A percentile compares a stretch with the other conserved stretches of the same genome.
These are phyloP conservation scores for Melinaea marsaeus DNA, from an alignment of 2,888 invertebrate genomes.

Conservation along the genomic window DNA sequence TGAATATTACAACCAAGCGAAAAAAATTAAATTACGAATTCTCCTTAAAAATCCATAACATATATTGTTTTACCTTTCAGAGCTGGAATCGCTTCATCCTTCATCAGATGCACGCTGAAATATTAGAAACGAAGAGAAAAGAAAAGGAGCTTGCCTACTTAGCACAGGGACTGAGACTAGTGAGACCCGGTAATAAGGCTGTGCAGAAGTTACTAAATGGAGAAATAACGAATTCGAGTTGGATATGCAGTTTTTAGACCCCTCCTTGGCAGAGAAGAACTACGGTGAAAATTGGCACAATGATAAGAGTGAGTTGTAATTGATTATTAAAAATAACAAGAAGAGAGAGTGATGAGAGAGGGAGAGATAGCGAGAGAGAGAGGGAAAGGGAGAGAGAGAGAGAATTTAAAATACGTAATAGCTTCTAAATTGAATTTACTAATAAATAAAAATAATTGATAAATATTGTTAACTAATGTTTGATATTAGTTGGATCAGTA, in stretches of 20 bases:
- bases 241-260: slow-evolving; percentile 61
- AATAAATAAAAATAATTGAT: too few species aligned
- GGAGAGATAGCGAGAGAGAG: too few species aligned
- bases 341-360: not conserved
- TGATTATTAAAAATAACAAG: slow-evolving; percentile 34
- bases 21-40: too few species aligned
- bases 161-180: slow-evolving; percentile 51
- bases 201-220: slow-evolving; percentile 50
- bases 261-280: slow-evolving; percentile 47
- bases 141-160: slow-evolving; percentile 71
- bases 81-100: slow-evolving; percentile 97
- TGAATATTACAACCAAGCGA: too few species aligned
- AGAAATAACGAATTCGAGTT: slow-evolving; percentile 79
- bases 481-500: too few species aligned
- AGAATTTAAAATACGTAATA: too few species aligned
- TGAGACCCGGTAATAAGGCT: slow-evolving; percentile 42
- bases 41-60: not conserved
- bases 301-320: slow-evolving; percentile 51
- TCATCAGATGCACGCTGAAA: slow-evolving; percentile 95
- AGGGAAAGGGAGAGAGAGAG: too few species aligned
- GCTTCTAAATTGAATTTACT: not conserved
- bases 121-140: slow-evolving; percentile 84
- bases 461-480: too few species aligned
- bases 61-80: slow-evolving; percentile 63
- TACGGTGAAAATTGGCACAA: slow-evolving; percentile 59